Conservation (phyloP, 2,888 invertebrate species). For the Mythimna pallens region DNA sequence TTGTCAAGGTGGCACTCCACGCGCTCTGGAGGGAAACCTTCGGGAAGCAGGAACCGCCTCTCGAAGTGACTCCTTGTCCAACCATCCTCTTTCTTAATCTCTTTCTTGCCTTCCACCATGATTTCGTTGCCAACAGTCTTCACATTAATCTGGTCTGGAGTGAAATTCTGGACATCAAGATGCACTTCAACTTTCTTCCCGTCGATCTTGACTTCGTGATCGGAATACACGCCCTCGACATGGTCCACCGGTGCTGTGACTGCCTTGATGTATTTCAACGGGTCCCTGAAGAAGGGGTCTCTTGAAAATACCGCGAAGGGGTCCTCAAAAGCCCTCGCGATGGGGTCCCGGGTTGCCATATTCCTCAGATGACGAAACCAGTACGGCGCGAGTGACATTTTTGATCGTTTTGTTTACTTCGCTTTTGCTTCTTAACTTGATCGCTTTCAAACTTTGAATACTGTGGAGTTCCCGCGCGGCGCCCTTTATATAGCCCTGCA, state of each 20-base stretch:
- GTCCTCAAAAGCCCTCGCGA: conserved; percentile 80
- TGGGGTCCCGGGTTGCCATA: conserved; percentile 79
- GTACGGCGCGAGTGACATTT: conserved; percentile 86
- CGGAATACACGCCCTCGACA: conserved; percentile 89
- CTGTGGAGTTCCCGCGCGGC: conserved; percentile 50
- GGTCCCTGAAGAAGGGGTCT: conserved; percentile 86
- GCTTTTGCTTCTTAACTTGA: conserved; percentile 13
- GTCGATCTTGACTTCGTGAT: conserved; percentile 90
- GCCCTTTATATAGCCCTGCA: conserved; percentile 76
- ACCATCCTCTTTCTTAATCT: conserved; percentile 94
- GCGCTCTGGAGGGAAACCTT: conserved; percentile 93
- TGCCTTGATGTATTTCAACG: conserved; percentile 79
- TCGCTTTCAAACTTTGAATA: conserved; percentile 55
- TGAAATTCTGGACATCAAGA: conserved; percentile 94
- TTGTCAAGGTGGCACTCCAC: conserved; percentile 94
- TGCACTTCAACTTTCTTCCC: conserved; percentile 93
- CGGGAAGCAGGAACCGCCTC: conserved; percentile 94
- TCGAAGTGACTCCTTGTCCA: conserved; percentile 94
- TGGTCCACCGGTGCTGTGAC: conserved; percentile 74
- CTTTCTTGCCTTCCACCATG: conserved; percentile 95
- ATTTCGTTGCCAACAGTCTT: conserved; percentile 94
- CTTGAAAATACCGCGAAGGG: conserved; percentile 78
- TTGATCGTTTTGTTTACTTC: conserved; percentile 43
- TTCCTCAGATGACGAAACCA: conserved; percentile 86
- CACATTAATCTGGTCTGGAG: conserved; percentile 94